Evolutionary conservation across 1,140 invertebrate species (phyloP).

Genomic region (Calliopsis andreniformis): DNA sequence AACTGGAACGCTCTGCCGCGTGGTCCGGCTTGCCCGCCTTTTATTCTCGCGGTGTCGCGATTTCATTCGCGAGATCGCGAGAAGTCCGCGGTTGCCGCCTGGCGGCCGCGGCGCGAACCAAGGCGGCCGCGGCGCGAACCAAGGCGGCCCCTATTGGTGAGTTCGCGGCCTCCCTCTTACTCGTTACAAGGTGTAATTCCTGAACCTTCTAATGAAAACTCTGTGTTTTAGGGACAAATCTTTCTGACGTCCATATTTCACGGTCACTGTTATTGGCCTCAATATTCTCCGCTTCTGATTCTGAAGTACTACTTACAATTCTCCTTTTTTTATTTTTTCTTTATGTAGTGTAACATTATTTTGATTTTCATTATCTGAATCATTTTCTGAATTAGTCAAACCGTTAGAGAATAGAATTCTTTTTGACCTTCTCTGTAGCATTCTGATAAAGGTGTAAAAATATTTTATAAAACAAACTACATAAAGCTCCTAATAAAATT

Average conservation of each 20-base stretch:
- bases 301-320: constrained; percentile 32
- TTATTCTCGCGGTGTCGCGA: no score
- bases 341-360: constrained; percentile 22
- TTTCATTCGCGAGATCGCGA: no score
- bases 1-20: no score
- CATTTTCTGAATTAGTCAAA: constrained; percentile 17
- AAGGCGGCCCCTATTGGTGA: no score
- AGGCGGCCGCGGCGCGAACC: no score
- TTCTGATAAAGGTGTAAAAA: constrained; percentile 39
- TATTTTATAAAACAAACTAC: constrained; percentile 39
- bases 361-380: constrained; percentile 26
- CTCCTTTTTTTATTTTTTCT: no score
- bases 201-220: constrained; percentile 13
- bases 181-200: no score
- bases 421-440: constrained; percentile 10
- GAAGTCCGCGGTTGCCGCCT: no score
- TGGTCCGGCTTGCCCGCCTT: no score
- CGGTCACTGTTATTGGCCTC: constrained; percentile 6
- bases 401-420: constrained; percentile 20
- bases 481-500: constrained; percentile 37
- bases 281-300: constrained; percentile 33
- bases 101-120: no score
- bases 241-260: constrained; percentile 29
- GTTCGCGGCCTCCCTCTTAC: no score
- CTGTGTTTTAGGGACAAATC: constrained; percentile 25